A percentile compares a stretch with the other conserved stretches of the same genome.
These are phyloP conservation scores for Gymnobelideus leadbeateri DNA, from an alignment of 2,113 vertebrate genomes.

Conservation along the genomic window DNA sequence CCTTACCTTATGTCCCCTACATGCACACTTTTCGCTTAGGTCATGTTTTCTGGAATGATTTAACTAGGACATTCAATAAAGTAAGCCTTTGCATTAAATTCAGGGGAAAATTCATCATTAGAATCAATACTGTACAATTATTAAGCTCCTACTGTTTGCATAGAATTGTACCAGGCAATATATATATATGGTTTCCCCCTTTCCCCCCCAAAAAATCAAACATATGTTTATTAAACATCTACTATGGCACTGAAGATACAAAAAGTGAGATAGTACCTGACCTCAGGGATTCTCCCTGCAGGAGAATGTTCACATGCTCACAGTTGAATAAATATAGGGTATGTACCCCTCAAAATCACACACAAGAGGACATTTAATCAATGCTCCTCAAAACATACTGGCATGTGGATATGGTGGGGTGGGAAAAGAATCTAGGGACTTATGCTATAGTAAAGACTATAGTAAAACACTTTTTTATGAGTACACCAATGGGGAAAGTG, in stretches of 20 bases:
- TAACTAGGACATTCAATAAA: not conserved
- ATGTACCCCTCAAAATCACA: not conserved
- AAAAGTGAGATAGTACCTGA: not conserved
- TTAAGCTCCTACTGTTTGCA: not conserved
- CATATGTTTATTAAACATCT: not conserved
- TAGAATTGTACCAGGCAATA: not conserved
- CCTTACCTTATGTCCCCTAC: not conserved
- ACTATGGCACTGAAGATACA: not conserved
- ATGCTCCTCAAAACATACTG: not conserved
- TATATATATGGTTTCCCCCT: no score
- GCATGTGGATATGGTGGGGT: not conserved
- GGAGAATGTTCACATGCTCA: not conserved
- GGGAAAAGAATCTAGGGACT: not conserved
- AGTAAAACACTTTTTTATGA: no score
- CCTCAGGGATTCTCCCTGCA: not conserved
- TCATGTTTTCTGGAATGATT: not conserved
- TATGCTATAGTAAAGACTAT: no score
- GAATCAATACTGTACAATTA: not conserved
- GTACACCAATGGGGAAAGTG: no score
- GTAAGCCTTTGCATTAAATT: not conserved
- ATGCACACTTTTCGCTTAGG: not conserved
- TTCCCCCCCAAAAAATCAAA: not conserved
- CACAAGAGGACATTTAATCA: not conserved
- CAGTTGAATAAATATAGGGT: not conserved
- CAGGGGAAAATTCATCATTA: not conserved